Percentiles rank a stretch among this genome's conserved stretches.
phyloP scores from a whole-genome alignment of 2,888 invertebrate genomes.

The Lycia hirtaria region DNA sequence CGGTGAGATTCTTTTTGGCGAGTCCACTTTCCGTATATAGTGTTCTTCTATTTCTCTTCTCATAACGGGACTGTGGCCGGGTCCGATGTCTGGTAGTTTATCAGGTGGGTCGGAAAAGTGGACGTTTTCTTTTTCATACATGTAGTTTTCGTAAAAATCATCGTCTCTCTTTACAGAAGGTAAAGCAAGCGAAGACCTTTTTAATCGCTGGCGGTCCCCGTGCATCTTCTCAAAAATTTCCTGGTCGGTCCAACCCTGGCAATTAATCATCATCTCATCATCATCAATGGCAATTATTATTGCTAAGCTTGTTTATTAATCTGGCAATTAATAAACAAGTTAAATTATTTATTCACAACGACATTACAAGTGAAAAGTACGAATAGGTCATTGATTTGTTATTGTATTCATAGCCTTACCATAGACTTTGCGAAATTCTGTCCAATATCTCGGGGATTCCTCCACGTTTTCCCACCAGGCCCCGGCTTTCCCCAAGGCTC shows the following conservation, averaged over 20 bases:
- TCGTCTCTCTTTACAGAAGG: conserved; percentile 81
- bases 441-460: conserved; percentile 89
- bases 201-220: conserved; percentile 58
- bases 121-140: conserved; percentile 58
- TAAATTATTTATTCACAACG: background rate
- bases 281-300: no score
- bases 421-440: conserved; percentile 91
- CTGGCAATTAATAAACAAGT: background rate
- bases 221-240: conserved; percentile 70
- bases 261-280: no score
- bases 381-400: background rate
- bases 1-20: conserved; percentile 11
- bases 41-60: conserved; percentile 21
- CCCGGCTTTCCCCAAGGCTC: conserved; percentile 89
- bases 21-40: conserved; percentile 4
- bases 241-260: conserved; percentile 79
- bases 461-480: conserved; percentile 90
- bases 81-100: conserved; percentile 69
- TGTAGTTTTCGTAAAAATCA: conserved; percentile 53
- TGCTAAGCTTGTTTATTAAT: no score
- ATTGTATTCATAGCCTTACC: no score
- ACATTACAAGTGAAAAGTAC: background rate
- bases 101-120: conserved; percentile 41
- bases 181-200: conserved; percentile 79
- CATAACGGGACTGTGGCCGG: conserved; percentile 48